Base-by-base conservation (phyloP, 2,888 invertebrate species). In the Ennomos quercinarius region DNA sequence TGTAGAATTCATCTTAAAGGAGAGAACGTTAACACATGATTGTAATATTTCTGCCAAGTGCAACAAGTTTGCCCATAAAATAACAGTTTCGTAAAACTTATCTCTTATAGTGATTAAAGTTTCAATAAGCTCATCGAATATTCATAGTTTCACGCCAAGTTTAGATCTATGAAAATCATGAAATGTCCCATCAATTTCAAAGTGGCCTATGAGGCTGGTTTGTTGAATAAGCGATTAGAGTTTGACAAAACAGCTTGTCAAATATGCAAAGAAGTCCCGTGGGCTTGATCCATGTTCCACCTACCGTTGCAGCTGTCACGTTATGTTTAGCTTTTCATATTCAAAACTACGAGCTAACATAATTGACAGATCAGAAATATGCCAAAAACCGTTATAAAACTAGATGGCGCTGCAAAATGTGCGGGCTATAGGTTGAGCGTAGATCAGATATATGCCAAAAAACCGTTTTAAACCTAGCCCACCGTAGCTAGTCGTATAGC, bases 241-340 rank as follows among this genome's bases (percentile, higher is more conserved):
- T 74, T 76, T 78, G 77, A 77, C 81, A 83, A 83, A 85, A 82
- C 76, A 80, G 80, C 74, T 81, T 77, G 78, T 83, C 78, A 83
- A 81, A 84, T 81, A 87, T 86, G 86, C 84, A 87, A 84, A 83
- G 83, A 81, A 78, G 67, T 75, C 89, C 80, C 74, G 36, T 49
- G 83, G 76, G 86, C 43, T n/a, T n/a, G 64, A 71, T 73, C 61
- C 71, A 59, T 66, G 70, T 67, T 72, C 67, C 67, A 64, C 71
- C 66, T 10, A 54, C 35, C 63, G 71, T 61, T 70, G 68, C 73
- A 67, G 66, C 70, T 76, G 78, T 74, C 80, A 78, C 76, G 72
- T 71, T 70, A 73, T 70, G 77, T 75, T 76, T 51, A 76, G 74
- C 76, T 82, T 83, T 81, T 74, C 71, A 78, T 75, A 83, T 83